phyloP scores from a whole-genome alignment of 2,113 vertebrate species.

The Oncorhynchus mykiss region DNA sequence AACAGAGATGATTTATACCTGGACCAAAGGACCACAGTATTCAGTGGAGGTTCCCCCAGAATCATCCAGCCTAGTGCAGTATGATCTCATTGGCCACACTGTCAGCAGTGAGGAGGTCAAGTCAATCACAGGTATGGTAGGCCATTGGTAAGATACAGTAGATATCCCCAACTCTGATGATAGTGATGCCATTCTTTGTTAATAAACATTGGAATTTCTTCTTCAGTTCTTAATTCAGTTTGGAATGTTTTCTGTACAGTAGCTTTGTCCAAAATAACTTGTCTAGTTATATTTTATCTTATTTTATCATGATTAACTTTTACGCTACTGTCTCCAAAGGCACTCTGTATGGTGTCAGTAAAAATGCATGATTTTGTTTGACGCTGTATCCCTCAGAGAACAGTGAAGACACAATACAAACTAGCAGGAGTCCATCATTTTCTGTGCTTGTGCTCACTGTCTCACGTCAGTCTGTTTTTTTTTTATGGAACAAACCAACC shows the following conservation, averaged over 20 bases:
- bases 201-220: too few species aligned
- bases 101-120: constrained; percentile 95
- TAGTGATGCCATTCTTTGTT: neutral
- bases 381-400: too few species aligned
- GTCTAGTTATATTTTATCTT: too few species aligned
- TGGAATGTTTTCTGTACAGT: too few species aligned
- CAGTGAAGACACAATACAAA: too few species aligned
- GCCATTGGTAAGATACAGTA: neutral
- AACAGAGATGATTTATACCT: constrained; percentile 98
- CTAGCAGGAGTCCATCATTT: neutral
- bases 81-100: constrained; percentile 94
- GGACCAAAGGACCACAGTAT: constrained; percentile 95
- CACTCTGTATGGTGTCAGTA: neutral
- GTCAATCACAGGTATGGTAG: constrained; percentile 90
- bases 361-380: neutral
- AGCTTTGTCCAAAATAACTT: too few species aligned
- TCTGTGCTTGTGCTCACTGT: too few species aligned
- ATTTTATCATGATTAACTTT: too few species aligned
- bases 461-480: neutral
- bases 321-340: too few species aligned
- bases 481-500: constrained; percentile 23
- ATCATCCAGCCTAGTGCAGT: constrained; percentile 97
- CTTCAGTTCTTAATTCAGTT: too few species aligned
- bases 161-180: neutral
- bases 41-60: constrained; percentile 97